Conservation (phyloP, 2,797 vertebrate species). For the Cetoscarus ocellatus region DNA sequence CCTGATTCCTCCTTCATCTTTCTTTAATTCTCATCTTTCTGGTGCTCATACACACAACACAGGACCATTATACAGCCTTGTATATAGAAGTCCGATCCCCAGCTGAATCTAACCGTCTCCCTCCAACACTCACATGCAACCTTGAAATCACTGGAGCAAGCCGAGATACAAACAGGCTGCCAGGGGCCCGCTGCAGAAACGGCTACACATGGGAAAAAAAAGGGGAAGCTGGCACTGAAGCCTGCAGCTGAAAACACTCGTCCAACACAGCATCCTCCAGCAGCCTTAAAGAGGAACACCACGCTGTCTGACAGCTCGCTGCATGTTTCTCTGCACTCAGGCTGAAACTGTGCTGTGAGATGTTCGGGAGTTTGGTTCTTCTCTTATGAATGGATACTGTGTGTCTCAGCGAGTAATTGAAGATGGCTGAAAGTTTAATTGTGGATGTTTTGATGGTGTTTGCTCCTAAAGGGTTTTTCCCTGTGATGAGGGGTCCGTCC, state of each 20-base stretch:
- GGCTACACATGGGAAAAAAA: slow-evolving; percentile 24
- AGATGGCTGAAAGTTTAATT: not conserved
- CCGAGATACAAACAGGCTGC: slow-evolving; percentile 16
- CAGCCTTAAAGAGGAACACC: slow-evolving; percentile 35
- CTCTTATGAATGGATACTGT: not conserved
- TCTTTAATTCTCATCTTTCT: not conserved
- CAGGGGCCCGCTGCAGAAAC: slow-evolving; percentile 21
- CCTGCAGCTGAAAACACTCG: slow-evolving; percentile 14
- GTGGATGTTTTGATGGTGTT: no score
- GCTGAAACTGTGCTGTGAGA: not conserved
- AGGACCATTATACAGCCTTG: not conserved
- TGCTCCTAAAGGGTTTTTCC: no score
- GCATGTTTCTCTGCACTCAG: not conserved
- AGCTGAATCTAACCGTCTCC: slow-evolving; percentile 29
- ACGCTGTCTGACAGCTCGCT: not conserved
- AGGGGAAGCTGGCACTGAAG: slow-evolving; percentile 41
- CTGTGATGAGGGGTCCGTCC: no score
- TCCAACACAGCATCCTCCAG: not conserved
- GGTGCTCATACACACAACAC: not conserved
- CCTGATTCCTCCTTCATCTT: not conserved
- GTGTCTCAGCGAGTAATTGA: not conserved
- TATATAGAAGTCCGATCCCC: not conserved
- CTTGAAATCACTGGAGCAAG: slow-evolving; percentile 16
- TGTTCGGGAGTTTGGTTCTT: not conserved
- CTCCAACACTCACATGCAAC: not conserved